Conservation (phyloP, 1,140 invertebrate species). For the Rhopalosiphum padi region DNA sequence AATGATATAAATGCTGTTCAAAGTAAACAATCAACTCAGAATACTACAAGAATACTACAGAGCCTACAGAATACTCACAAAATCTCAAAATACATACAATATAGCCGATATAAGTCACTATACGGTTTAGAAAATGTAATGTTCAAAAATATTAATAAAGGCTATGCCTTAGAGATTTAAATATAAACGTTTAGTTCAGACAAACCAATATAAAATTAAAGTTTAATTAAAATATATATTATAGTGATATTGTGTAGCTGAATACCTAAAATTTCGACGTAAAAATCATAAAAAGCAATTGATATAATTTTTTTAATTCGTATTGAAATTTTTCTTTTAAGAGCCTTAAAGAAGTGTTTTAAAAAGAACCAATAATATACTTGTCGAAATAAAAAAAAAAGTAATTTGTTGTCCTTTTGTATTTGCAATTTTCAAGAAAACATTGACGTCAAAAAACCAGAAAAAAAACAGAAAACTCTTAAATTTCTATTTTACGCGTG, state of each 20-base stretch:
- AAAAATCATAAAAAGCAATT: not conserved
- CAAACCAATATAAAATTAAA: not conserved
- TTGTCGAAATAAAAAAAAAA: not conserved
- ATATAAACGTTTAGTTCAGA: not conserved
- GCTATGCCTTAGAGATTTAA: not conserved
- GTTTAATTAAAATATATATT: not conserved
- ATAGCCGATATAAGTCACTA: too few species aligned
- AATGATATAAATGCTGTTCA: not conserved
- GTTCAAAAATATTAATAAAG: not conserved
- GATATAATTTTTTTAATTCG: not conserved
- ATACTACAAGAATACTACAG: too few species aligned
- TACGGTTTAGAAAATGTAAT: not conserved
- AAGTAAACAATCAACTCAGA: not conserved
- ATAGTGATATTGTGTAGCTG: not conserved
- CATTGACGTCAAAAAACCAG: not conserved
- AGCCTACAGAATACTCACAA: too few species aligned
- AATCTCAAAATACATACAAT: too few species aligned
- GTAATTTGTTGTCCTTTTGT: not conserved
- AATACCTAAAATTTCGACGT: not conserved
- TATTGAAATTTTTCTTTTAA: not conserved
- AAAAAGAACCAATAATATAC: not conserved
- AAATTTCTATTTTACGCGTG: not conserved
- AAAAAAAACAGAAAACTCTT: not conserved
- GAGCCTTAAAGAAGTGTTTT: not conserved
- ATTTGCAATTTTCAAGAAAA: not conserved